Base-by-base conservation (phyloP, 2,888 invertebrate genomes). In the Clusia tigrina region DNA sequence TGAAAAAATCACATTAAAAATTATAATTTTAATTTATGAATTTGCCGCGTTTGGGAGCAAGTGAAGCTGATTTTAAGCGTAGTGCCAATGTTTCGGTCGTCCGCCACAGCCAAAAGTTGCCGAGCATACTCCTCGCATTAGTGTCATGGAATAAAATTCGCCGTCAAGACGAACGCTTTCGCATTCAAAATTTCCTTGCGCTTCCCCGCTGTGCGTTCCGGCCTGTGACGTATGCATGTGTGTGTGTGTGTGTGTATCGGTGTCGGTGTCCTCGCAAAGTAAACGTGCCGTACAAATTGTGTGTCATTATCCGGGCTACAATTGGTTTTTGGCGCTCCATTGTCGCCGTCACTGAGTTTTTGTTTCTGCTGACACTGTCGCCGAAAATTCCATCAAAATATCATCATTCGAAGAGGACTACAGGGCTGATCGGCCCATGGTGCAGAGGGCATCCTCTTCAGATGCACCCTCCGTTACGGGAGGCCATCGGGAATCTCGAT, bases 371-470 rank as follows among this genome's bases (percentile, higher is more conserved):
- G 67, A 69, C 66, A 71, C 72, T 74, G 74, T 75, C 74, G 66
- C 53, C 64, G 71, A 71, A 74, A 74, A 77, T 69, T 70, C 64
- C 59, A 70, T 77, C 83, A 83, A 83, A 80, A 83, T 83, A 83
- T 83, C 83, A 77, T 83, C 82, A 70, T 79, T 83, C 79, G 83
- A 83, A 79, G 83, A 84, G 79, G 83, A 84, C 70, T 83, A 78
- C 70, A 75, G 84, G 84, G 81, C 84, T 80, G 83, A 83, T 72
- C 78, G 78, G 84, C 84, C 84, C 82, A 84, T 84, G 84, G 84
- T 84, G 80, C 84, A 84, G 73, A 79, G 83, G 74, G 83, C 84
- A 77, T 81, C 83, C 57, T 82, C 84, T 68, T 77, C 83, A 76
- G 83, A 84, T 82, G 84, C 80, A 78, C 84, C 84, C 75, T 80